Conservation (phyloP, 2,113 vertebrate species). For the Alethe castanea region DNA sequence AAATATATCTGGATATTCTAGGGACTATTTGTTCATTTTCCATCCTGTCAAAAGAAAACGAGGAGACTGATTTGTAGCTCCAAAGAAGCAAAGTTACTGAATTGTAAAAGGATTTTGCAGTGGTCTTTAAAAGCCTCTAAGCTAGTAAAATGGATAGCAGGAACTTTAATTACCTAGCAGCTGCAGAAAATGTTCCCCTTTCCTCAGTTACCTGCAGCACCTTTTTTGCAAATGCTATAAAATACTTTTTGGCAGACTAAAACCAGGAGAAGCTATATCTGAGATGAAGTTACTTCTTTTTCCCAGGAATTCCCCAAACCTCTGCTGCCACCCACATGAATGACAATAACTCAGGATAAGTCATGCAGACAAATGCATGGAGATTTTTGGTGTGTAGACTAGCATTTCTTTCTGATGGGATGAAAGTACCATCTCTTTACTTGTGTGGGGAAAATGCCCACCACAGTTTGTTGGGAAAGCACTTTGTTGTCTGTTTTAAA, state of each 20-base stretch:
- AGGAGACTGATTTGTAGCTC: not conserved
- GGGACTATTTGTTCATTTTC: not conserved
- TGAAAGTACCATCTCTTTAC: not conserved
- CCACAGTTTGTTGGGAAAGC: not conserved
- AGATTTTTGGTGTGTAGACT: not conserved
- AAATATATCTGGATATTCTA: not conserved
- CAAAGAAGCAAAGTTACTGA: not conserved
- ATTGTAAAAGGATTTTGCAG: not conserved
- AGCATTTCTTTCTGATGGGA: not conserved
- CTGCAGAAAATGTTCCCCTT: not conserved
- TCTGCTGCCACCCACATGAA: not conserved
- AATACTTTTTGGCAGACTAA: not conserved
- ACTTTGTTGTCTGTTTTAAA: not conserved
- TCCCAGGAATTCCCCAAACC: not conserved
- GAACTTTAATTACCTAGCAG: not conserved
- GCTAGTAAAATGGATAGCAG: not conserved
- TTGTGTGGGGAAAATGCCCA: too few species aligned
- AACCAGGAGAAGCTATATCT: not conserved
- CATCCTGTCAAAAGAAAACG: not conserved
- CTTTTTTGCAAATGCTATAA: not conserved
- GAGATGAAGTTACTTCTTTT: not conserved
- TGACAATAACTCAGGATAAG: not conserved
- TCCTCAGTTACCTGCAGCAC: not conserved
- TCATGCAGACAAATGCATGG: not conserved
- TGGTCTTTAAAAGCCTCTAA: not conserved